Evolutionary conservation across 2,888 invertebrate species (phyloP), one percentile per base, ranked within the genome.

Genomic region (Phoenoteleia sp.): DNA sequence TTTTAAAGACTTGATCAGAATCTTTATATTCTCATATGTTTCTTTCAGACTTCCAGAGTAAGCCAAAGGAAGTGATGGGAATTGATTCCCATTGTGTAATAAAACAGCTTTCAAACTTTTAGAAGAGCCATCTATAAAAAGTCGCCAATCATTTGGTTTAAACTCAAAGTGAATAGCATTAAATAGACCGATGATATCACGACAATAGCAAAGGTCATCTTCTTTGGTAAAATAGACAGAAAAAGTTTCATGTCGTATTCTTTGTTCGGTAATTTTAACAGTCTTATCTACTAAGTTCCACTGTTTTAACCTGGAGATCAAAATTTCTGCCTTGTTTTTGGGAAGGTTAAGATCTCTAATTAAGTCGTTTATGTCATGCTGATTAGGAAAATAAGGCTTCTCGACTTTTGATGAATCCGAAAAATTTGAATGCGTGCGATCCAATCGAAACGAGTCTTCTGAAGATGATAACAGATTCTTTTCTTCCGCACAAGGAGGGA

Each of bases 51-150:
- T 54, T 80, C 88, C 88, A 29, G 89, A 90, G 83, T 92, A 88
- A 19, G 87, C 91, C 11, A 92, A 33, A n/a, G 91, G 89, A 87
- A 91, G 62, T 76, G 88, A 88, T 60, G 90, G 89, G 52, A 86
- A 89, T 82, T 80, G 56, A 83, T 90, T 91, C 42, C 89, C 90
- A 62, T 88, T 90, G 77, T 88, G 88, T 11, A 88, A 67, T 21
- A 90, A 39, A 62, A 88, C 87, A 4, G 82, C 87, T 82, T 88
- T 88, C 58, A 86, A 71, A 21, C 86, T 88, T 62, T n/a, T n/a
- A n/a, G n/a, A n/a, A n/a, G 56, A 56, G 17, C 29, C 15, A 9
- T 56, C 56, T 3, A 56, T 29, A 33, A 56, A 56, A 0, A 56
- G 7, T 7, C 56, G 56, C 56, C 56, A 56, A 29, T 56, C 66